These are phyloP conservation scores for Montipora capricornis DNA, from an alignment of 64 coral and sea anemone genomes.

Conservation along the genomic window DNA sequence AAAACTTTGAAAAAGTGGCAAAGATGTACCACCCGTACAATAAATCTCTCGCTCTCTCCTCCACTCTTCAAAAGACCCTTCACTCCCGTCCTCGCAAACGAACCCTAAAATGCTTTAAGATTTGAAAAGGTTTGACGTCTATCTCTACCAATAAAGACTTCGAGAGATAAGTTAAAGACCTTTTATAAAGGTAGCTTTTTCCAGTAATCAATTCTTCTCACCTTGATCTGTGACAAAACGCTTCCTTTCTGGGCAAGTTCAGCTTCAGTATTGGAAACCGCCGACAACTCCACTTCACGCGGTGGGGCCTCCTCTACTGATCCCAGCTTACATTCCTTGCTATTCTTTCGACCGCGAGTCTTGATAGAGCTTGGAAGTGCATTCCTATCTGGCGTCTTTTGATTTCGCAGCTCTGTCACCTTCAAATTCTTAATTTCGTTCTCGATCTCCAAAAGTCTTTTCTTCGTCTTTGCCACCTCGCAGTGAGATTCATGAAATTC, in stretches of 20 bases:
- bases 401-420: conserved; percentile 72
- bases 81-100: too few species aligned
- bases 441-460: conserved; percentile 87
- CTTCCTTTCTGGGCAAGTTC: conserved; percentile 57
- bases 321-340: conserved; percentile 69
- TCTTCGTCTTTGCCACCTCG: conserved; percentile 84
- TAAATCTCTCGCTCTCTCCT: too few species aligned
- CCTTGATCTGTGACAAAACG: conserved; percentile 87
- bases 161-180: too few species aligned
- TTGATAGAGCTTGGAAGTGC: conserved; percentile 28
- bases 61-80: too few species aligned
- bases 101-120: too few species aligned
- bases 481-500: conserved; percentile 92
- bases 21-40: too few species aligned
- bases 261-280: conserved; percentile 19
- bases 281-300: neutral
- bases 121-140: too few species aligned
- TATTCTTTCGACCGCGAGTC: conserved; percentile 36
- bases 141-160: too few species aligned
- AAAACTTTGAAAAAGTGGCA: too few species aligned
- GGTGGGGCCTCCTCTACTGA: neutral
- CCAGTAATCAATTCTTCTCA: neutral
- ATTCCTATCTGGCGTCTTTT: conserved; percentile 59
- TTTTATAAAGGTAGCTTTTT: neutral
- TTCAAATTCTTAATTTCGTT: conserved; percentile 80